Conservation (phyloP, 2,113 vertebrate species). For the Halcyon senegalensis region DNA sequence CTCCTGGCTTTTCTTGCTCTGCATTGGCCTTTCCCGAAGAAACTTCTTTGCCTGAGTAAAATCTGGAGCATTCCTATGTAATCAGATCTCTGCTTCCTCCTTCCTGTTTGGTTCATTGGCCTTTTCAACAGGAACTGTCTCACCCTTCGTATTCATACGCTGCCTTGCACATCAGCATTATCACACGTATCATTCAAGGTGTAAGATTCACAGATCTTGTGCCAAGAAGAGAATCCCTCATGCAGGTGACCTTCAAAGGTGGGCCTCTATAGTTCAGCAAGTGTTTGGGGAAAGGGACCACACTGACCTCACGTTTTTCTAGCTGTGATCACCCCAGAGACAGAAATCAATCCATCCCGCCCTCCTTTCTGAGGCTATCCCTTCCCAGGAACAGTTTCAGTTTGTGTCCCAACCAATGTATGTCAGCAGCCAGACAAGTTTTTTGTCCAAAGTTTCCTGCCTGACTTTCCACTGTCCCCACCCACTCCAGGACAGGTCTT, state of each 20-base stretch:
- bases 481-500: not conserved
- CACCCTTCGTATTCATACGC: not conserved
- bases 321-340: not conserved
- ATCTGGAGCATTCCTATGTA: not conserved
- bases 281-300: not conserved
- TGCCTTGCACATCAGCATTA: not conserved
- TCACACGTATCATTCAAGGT: not conserved
- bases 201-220: not conserved
- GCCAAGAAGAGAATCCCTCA: not conserved
- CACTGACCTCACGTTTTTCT: not conserved
- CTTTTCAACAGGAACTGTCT: not conserved
- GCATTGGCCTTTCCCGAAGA: not conserved
- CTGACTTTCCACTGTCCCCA: not conserved
- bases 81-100: not conserved
- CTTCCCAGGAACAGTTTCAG: not conserved
- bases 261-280: not conserved
- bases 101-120: not conserved
- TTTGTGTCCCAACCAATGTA: not conserved
- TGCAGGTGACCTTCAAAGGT: not conserved
- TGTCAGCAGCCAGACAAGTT: not conserved
- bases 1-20: not conserved
- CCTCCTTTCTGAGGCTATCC: not conserved
- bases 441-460: not conserved
- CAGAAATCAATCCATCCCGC: not conserved
- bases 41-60: not conserved